These are phyloP conservation scores for Pterostichus niger DNA, from an alignment of 2,888 invertebrate species.

Conservation along the genomic window DNA sequence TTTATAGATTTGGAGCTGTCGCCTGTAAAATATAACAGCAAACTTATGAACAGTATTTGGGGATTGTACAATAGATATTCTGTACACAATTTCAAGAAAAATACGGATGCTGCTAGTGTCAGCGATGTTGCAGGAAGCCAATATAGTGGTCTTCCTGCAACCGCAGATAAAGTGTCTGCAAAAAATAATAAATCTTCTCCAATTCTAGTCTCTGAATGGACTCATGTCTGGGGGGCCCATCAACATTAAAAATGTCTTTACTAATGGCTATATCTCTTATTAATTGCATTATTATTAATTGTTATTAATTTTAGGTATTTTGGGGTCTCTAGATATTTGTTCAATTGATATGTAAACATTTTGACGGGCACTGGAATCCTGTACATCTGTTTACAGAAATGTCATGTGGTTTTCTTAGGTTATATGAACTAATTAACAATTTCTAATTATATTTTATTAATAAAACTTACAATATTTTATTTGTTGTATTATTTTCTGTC, in stretches of 20 bases:
- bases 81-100: constrained; percentile 91
- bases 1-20: constrained; percentile 81
- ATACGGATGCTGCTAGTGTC: constrained; percentile 80
- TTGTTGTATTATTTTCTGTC: background rate
- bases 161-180: constrained; percentile 26
- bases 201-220: constrained; percentile 63
- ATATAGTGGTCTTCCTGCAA: constrained; percentile 64
- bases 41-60: constrained; percentile 95
- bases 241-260: constrained; percentile 28
- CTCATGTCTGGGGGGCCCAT: constrained; percentile 52
- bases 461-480: constrained; percentile 11
- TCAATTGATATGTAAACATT: background rate
- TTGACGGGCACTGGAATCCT: background rate
- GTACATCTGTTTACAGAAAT: background rate
- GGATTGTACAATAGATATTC: constrained; percentile 94
- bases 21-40: constrained; percentile 90
- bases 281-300: constrained; percentile 3
- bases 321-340: constrained; percentile 36
- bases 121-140: constrained; percentile 68
- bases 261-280: constrained; percentile 29
- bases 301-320: constrained; percentile 7
- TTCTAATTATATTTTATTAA: constrained; percentile 47
- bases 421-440: constrained; percentile 7
- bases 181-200: constrained; percentile 47
- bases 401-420: background rate